phyloP scores from a whole-genome alignment of 2,797 vertebrate genomes.

The Pygocentrus nattereri region DNA sequence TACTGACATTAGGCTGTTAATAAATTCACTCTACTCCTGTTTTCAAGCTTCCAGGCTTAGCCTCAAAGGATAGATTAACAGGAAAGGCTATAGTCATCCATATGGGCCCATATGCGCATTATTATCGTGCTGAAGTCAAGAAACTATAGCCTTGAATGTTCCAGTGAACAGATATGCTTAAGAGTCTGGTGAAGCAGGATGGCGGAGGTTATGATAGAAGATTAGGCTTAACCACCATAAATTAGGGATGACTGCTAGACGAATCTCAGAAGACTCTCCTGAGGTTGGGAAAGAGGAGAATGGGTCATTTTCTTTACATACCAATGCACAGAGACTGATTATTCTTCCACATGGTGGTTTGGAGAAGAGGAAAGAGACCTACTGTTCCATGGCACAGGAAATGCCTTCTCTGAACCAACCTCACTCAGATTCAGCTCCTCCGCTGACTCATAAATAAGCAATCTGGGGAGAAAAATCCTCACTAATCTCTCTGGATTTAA shows the following conservation, averaged over 20 bases:
- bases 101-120: conserved; percentile 25
- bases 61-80: conserved; percentile 51
- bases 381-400: conserved; percentile 58
- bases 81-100: conserved; percentile 38
- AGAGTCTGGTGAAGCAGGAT: not conserved
- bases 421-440: conserved; percentile 23
- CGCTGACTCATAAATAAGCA: conserved; percentile 3
- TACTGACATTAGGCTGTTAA: conserved; percentile 52
- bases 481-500: conserved; percentile 15
- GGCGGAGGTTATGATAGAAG: not conserved
- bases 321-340: conserved; percentile 38
- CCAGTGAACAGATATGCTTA: not conserved
- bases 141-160: conserved; percentile 12
- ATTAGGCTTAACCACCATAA: not conserved
- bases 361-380: conserved; percentile 36
- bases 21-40: conserved; percentile 37
- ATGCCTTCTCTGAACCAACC: conserved; percentile 49
- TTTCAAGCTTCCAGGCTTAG: conserved; percentile 41
- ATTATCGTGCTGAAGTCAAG: conserved; percentile 28
- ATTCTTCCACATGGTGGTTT: conserved; percentile 55
- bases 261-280: not conserved
- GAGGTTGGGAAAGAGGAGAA: not conserved
- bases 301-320: conserved; percentile 45
- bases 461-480: conserved; percentile 1
- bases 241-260: not conserved